phyloP scores from a whole-genome alignment of 2,888 invertebrate genomes.

The Chromoteleia sp. region DNA sequence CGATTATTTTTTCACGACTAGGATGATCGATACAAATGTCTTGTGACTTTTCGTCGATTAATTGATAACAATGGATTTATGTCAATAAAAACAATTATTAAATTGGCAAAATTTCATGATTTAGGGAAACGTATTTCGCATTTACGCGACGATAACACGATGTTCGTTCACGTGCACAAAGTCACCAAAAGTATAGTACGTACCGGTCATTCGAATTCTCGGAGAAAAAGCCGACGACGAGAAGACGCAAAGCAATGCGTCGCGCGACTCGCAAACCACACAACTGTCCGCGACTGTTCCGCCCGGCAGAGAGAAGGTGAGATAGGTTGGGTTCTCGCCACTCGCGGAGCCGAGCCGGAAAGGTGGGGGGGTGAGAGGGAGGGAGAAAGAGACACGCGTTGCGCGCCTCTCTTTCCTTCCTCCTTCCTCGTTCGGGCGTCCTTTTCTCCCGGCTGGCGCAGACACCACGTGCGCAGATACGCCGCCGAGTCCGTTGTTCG shows the following conservation, averaged over 20 bases:
- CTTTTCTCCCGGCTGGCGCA: constrained; percentile 50
- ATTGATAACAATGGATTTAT: too few relatives aligned
- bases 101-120: too few relatives aligned
- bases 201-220: constrained; percentile 40
- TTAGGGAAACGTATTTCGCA: too few relatives aligned
- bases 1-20: too few relatives aligned
- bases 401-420: constrained; percentile 28
- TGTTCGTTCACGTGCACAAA: too few relatives aligned
- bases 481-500: not conserved
- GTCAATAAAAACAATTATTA: too few relatives aligned
- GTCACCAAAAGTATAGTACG: constrained; percentile 17
- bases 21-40: too few relatives aligned
- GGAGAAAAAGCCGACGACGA: not conserved
- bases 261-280: constrained; percentile 38
- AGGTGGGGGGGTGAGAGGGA: too few relatives aligned
- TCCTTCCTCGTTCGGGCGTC: constrained; percentile 25
- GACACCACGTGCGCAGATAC: constrained; percentile 60
- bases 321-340: constrained; percentile 32
- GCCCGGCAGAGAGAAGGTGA: constrained; percentile 30
- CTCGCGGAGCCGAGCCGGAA: constrained; percentile 6
- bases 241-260: constrained; percentile 34
- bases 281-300: constrained; percentile 28
- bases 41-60: too few relatives aligned
- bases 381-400: constrained; percentile 35
- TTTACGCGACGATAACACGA: too few relatives aligned